Evolutionary conservation across 1,140 invertebrate species (phyloP).

Genomic region (Rhopalosiphum maidis): DNA sequence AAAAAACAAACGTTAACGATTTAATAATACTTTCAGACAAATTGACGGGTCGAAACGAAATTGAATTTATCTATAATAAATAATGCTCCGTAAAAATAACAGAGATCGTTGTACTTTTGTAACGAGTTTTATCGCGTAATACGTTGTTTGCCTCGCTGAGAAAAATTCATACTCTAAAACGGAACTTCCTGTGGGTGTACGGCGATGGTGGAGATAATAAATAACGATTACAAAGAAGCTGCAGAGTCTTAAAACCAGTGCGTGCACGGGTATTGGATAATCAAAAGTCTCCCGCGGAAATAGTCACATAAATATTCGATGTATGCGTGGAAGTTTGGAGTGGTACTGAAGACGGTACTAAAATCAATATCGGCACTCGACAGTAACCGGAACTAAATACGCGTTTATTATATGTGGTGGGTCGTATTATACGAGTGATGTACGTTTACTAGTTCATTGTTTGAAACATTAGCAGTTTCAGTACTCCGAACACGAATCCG

Average conservation of each 20-base stretch:
- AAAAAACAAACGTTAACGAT: background rate
- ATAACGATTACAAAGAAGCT: background rate
- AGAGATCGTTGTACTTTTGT: background rate
- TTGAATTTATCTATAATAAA: background rate
- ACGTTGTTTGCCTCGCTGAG: background rate
- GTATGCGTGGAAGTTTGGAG: background rate
- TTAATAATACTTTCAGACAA: background rate
- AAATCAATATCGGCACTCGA: background rate
- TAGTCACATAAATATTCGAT: background rate
- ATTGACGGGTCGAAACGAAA: background rate
- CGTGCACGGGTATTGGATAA: background rate
- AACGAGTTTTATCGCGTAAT: background rate
- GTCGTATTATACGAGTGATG: background rate
- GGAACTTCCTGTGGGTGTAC: background rate
- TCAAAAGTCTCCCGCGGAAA: background rate
- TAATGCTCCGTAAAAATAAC: background rate
- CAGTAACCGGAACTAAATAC: slow-evolving; percentile 1
- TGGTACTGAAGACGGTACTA: background rate
- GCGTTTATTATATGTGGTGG: background rate
- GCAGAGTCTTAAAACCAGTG: background rate
- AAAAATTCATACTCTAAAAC: slow-evolving; percentile 14
- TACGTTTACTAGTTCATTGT: background rate
- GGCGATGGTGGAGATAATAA: background rate
- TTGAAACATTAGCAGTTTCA: background rate
- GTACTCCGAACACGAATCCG: background rate